Percentiles rank a stretch among this genome's conserved stretches.
phyloP scores from a whole-genome alignment of 2,888 invertebrate species.

The Hypselothyrea guttata region DNA sequence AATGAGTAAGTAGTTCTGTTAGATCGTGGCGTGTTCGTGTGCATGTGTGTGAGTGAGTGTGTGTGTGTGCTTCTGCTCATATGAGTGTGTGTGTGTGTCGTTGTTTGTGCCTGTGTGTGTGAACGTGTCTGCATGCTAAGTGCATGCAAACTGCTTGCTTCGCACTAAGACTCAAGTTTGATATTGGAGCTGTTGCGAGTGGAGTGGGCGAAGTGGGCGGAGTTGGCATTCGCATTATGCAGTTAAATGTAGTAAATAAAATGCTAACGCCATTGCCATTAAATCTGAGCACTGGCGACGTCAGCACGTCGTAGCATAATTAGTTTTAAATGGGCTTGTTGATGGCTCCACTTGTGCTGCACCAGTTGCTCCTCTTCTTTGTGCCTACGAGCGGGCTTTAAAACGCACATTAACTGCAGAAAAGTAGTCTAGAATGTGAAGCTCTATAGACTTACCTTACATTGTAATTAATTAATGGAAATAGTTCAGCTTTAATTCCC shows the following conservation, averaged over 20 bases:
- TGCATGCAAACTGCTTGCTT: conserved; percentile 67
- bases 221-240: conserved; percentile 60
- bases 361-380: neutral
- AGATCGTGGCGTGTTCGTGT: conserved; percentile 34
- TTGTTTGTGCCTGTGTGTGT: conserved; percentile 6
- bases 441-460: no score
- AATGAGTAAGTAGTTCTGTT: conserved; percentile 55
- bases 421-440: no score
- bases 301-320: conserved; percentile 70
- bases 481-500: no score
- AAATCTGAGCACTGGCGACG: conserved; percentile 50
- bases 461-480: no score
- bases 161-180: conserved; percentile 38
- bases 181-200: conserved; percentile 4
- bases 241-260: conserved; percentile 77
- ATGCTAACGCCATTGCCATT: conserved; percentile 70
- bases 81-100: conserved; percentile 1
- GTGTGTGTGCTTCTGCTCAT: neutral
- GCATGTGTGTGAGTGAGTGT: conserved; percentile 14
- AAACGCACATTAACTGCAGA: no score
- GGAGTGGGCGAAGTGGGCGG: conserved; percentile 4
- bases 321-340: conserved; percentile 70
- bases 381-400: neutral
- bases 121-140: conserved; percentile 40
- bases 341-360: conserved; percentile 51